Conservation (phyloP, 2,797 vertebrate species). For the Tenualosa ilisha region DNA sequence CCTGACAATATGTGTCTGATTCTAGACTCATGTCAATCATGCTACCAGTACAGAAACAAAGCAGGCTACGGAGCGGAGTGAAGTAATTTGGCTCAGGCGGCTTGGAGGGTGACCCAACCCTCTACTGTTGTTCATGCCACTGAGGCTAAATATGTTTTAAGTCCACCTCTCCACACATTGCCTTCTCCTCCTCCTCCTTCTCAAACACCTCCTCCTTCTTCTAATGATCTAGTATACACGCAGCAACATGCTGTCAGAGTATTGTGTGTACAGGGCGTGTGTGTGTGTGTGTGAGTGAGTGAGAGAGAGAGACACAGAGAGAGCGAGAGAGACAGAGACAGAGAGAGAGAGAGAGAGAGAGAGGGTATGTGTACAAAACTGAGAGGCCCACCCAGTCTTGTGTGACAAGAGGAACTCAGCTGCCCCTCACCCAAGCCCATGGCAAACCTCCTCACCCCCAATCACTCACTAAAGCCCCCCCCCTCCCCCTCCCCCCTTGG, state of each 20-base stretch:
- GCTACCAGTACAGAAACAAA: slow-evolving; percentile 29
- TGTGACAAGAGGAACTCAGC: slow-evolving; percentile 47
- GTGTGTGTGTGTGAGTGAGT: not conserved
- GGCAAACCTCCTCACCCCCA: not conserved
- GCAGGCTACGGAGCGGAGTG: slow-evolving; percentile 25
- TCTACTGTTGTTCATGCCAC: slow-evolving; percentile 56
- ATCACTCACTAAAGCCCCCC: not conserved
- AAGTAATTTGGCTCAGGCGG: not conserved
- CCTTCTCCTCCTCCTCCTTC: not conserved
- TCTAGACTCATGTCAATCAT: slow-evolving; percentile 26
- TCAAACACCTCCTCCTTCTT: slow-evolving; percentile 51
- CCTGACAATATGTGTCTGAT: not conserved
- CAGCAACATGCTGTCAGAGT: slow-evolving; percentile 71
- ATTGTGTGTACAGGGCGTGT: slow-evolving; percentile 49
- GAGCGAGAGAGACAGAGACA: too few relatives aligned
- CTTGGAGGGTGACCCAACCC: slow-evolving; percentile 39
- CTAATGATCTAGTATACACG: slow-evolving; percentile 78
- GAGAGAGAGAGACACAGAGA: too few relatives aligned
- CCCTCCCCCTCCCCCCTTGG: not conserved
- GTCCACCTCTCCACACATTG: slow-evolving; percentile 45
- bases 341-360: not conserved
- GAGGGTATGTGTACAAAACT: slow-evolving; percentile 40
- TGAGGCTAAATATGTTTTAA: slow-evolving; percentile 55
- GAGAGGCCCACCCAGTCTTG: slow-evolving; percentile 50
- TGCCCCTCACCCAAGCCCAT: not conserved